Conservation (phyloP, 2,113 vertebrate species). For the Hemiscyllium ocellatum region DNA sequence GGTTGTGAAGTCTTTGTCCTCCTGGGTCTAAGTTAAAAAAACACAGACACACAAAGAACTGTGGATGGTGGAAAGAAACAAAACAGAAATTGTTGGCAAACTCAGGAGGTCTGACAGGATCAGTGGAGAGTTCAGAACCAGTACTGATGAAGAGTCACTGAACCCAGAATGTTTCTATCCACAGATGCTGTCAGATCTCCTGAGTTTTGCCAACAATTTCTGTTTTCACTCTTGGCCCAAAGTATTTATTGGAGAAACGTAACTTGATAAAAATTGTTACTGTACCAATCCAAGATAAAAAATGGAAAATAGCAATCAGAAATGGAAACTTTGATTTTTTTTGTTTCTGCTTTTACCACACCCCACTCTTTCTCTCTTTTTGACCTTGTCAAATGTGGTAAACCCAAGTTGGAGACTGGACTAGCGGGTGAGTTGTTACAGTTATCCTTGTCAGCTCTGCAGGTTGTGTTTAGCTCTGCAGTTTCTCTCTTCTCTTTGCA, state of each 20-base stretch:
- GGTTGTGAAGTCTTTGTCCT: not conserved
- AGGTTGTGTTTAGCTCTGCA: too few species aligned
- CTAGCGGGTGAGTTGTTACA: not conserved
- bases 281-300: not conserved
- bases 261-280: not conserved
- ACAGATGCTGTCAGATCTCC: too few species aligned
- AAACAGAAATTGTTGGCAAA: too few species aligned
- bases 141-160: too few species aligned
- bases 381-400: not conserved
- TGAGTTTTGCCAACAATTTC: too few species aligned
- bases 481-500: too few species aligned
- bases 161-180: too few species aligned
- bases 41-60: too few species aligned
- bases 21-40: not conserved
- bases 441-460: not conserved
- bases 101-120: too few species aligned
- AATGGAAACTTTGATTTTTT: not conserved
- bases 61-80: too few species aligned
- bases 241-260: not conserved
- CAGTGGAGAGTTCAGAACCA: too few species aligned
- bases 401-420: not conserved
- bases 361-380: not conserved
- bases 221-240: not conserved
- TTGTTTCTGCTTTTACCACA: not conserved
- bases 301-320: not conserved